Base-by-base conservation (phyloP, 2,113 vertebrate genomes). In the Illadopsis cleaveri region DNA sequence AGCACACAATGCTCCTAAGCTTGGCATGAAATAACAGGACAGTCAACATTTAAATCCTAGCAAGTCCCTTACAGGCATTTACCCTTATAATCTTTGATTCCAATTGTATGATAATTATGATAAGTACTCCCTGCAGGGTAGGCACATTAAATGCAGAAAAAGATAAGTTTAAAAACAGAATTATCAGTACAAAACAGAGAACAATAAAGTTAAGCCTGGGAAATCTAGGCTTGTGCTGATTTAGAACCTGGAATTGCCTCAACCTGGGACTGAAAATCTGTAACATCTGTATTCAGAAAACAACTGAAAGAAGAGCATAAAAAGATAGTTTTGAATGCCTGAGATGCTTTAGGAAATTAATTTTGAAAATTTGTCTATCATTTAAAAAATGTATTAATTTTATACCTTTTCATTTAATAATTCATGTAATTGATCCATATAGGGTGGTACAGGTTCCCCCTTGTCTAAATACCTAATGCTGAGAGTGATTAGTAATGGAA, bases 81-180 rank as follows among this genome's bases (percentile, higher is more conserved):
- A 82, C 50, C 48, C 70, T 82, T 92, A 70, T 30, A 92, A 89
- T 86, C 80, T 89, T 89, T 90, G 73, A 90, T 96, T 91, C 66
- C 48, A 91, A 66, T 56, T 58, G 48, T 82, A 65, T 79, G 57
- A 85, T 75, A 78, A 95, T 91, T 84, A 87, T 33, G 56, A 42
- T 91, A 94, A 90, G 37, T 82, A 85, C 10, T 89, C 86, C 60
- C 76, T 78, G 33, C 11, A 80, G 85, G 51, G 38, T 23, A 86
- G 42, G 58, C 64, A 62, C 21, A 77, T 69, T 77, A 82, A 86
- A 86, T 83, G 23, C 7, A 61, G 77, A 50, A 11, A 73, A 90
- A 88, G 35, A 77, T 54, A 82, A 82, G 17, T 82, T 93, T 82
- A 37, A 80, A 72, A 90, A 66, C 27, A 48, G 19, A 94, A 89